Evolutionary conservation across 2,113 vertebrate genomes (phyloP), one percentile per base, ranked within the genome.

Genomic region (Gasterosteus aculeatus): DNA sequence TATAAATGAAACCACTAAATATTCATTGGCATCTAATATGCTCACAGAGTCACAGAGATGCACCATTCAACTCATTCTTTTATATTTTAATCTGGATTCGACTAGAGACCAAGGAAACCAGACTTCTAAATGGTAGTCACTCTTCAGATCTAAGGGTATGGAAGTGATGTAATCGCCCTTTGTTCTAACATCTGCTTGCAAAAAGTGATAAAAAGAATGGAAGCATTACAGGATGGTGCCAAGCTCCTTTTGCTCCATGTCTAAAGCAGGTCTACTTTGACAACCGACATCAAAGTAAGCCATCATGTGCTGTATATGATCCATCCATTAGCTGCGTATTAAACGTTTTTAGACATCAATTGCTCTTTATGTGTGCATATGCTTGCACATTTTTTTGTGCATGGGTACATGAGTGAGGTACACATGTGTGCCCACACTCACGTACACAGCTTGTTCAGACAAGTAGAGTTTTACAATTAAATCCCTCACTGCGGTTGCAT

Each of bases 161-260:
- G 89, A 86, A 89, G 78, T 87, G 82, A 80, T 87, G 82, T 77
- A 75, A 90, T 53, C 12, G 65, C 71, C 80, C 85, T 92, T 92
- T 92, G 89, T 92, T 90, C 83, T 82, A 87, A 92, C 91, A 91
- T 93, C 92, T 93, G 93, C 84, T 84, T 51, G 38, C 88, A 88
- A 93, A 92, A 90, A 78, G 75, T 83, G 72, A 85, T 81, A 84
- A 84, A 84, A 83, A 86, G 75, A 91, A 87, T 88, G 74, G 59
- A 39, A 41, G 75, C 77, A 80, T 84, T 87, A 81, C 74, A 77
- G 80, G 88, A 75, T 88, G 82, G 87, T 86, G 82, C 65, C 81
- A 74, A 82, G 80, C 47, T 39, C 65, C 72, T 89, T 86, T 73
- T 83, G 72, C 80, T 67, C 74, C 7, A 61, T 69, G 72, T 89